phyloP scores from a whole-genome alignment of 2,797 vertebrate species.

The Pseudocheirus occidentalis region DNA sequence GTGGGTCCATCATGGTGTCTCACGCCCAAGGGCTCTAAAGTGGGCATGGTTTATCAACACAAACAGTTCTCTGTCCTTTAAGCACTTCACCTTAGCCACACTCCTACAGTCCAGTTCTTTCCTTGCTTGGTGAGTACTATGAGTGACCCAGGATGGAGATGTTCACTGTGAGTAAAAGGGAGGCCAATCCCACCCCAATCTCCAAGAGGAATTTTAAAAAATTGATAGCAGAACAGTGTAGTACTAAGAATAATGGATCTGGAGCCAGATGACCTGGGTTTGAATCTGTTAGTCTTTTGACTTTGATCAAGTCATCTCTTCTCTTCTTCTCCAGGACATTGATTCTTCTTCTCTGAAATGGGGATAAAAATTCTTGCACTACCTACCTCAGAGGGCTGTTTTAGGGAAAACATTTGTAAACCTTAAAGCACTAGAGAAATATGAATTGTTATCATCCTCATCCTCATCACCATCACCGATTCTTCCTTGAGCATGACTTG shows the following conservation, averaged over 20 bases:
- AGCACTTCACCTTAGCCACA: neutral
- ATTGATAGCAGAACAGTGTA: neutral
- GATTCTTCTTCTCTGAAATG: neutral
- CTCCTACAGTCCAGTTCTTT: neutral
- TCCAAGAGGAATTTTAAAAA: neutral
- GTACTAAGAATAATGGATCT: neutral
- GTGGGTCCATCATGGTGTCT: neutral
- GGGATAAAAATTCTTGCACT: neutral
- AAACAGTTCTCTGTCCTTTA: neutral
- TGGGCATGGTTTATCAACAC: neutral
- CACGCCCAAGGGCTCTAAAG: neutral
- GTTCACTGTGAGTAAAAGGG: neutral
- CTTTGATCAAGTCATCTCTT: neutral
- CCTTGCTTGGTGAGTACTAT: neutral
- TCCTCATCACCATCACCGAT: slow-evolving; percentile 75
- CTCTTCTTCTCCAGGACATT: neutral
- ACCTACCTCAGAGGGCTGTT: neutral
- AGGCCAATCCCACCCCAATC: neutral
- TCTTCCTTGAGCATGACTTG: slow-evolving; percentile 92
- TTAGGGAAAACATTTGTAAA: slow-evolving; percentile 7
- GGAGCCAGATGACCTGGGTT: neutral
- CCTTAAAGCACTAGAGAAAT: neutral
- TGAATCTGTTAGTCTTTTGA: neutral
- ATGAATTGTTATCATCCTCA: neutral
- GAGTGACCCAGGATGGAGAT: neutral